These are phyloP conservation scores for Acanthiza pusilla DNA, from an alignment of 2,797 vertebrate species.

Conservation along the genomic window DNA sequence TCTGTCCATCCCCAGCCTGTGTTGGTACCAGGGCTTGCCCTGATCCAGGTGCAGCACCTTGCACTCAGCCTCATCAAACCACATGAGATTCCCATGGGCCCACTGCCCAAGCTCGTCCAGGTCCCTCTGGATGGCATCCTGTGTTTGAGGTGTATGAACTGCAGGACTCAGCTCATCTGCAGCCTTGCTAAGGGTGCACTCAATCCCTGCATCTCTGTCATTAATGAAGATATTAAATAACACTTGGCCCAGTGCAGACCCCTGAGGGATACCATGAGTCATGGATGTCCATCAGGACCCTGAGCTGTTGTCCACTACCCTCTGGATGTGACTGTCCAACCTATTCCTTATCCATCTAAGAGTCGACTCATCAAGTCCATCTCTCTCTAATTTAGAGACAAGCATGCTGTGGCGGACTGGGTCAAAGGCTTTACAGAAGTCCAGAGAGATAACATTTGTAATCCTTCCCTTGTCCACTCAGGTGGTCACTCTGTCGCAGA, in stretches of 20 bases:
- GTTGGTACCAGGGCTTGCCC: not conserved
- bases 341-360: not conserved
- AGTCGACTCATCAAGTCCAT: not conserved
- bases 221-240: not conserved
- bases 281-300: not conserved
- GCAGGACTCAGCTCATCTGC: not conserved
- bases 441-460: not conserved
- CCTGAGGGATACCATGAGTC: not conserved
- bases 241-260: too few relatives aligned
- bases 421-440: not conserved
- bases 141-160: not conserved
- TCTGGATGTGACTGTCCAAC: not conserved
- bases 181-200: not conserved
- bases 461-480: not conserved
- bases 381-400: not conserved
- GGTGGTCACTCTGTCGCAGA: not conserved
- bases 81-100: not conserved
- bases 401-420: fast-evolving
- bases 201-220: fast-evolving
- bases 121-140: too few relatives aligned
- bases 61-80: not conserved
- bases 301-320: not conserved
- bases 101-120: not conserved
- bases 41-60: fast-evolving
- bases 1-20: not conserved